A percentile compares a stretch with the other conserved stretches of the same genome.
Conservation (phyloP, 1,140 invertebrate genomes). For the Alviniconcha marisindica region DNA sequence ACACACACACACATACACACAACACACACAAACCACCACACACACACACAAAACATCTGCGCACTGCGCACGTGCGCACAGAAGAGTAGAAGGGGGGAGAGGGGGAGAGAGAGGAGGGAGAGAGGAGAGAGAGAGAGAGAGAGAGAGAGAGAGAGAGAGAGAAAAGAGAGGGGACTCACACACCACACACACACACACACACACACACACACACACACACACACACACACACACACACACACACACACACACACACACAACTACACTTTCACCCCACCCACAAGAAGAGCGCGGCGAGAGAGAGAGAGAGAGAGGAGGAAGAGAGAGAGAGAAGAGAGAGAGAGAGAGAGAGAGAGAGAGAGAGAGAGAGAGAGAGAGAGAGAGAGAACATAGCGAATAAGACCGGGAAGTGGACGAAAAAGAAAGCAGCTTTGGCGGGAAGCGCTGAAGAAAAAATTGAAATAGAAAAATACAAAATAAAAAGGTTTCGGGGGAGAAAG, state of each 20-base stretch:
- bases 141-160: neutral
- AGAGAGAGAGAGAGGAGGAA: neutral
- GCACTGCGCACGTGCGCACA: neutral
- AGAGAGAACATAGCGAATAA: neutral
- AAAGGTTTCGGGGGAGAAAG: too few relatives aligned
- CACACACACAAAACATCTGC: neutral
- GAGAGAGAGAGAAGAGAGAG: neutral
- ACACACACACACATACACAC: conserved; percentile 9
- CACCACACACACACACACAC: conserved; percentile 7
- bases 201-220: conserved; percentile 17
- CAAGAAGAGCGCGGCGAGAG: neutral
- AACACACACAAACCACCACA: neutral
- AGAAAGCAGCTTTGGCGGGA: neutral
- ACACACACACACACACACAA: conserved; percentile 11
- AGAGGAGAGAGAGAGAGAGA: neutral
- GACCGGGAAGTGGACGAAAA: neutral
- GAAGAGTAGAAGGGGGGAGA: neutral
- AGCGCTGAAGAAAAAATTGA: neutral
- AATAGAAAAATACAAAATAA: neutral
- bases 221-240: conserved; percentile 16
- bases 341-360: conserved; percentile 72
- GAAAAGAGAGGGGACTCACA: too few relatives aligned
- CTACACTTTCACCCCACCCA: neutral
- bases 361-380: conserved; percentile 2
- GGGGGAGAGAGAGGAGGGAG: neutral